Evolutionary conservation across 2,113 vertebrate species (phyloP), one percentile per base, ranked within the genome.

Genomic region (Hiodon alosoides): DNA sequence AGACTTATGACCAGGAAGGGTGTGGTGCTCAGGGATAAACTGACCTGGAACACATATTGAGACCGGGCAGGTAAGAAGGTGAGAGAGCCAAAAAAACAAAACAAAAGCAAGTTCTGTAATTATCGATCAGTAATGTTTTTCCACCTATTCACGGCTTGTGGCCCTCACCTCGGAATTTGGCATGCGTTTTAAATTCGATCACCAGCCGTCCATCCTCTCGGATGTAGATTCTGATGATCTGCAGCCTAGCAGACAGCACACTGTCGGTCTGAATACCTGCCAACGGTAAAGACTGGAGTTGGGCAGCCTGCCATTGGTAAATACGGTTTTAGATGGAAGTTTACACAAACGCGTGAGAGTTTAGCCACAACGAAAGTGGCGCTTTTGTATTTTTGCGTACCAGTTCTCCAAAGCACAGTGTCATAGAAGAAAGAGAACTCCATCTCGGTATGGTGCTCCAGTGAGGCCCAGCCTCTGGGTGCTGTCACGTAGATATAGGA

Each of bases 361-460:
- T 4, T 53, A 53, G 0, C 6, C 67, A 69, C 48, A 54, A n/a
- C 4, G 51, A 47, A 67, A 67, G 14, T 54, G n/a, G 67, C 17
- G 31, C 8, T 59, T 48, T 11, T 51, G 16, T 64, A n/a, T 6
- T 10, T 54, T 1, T 0, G 3, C 76, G 5, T 83, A 96, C 97
- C 97, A 78, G 96, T 99, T 79, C 95, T 96, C 97, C 97, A 99
- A 57, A 99, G 95, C 75, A 99, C 93, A 0, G 97, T 99, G 78
- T 99, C 97, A 0, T 99, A 99, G 90, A 99, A 98, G 85, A 99
- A 99, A 54, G 96, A 98, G 85, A 99, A 98, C 85, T 98, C 96
- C 97, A 99, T 99, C 89, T 98, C 97, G 0, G 97, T 99, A 91
- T 99, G 97, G 72, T 99, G 97, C 84, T 99, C 97, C 52, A 99